A percentile compares a stretch with the other conserved stretches of the same genome.
phyloP scores from a whole-genome alignment of 1,140 invertebrate genomes.

The Polypedilum pembai region DNA sequence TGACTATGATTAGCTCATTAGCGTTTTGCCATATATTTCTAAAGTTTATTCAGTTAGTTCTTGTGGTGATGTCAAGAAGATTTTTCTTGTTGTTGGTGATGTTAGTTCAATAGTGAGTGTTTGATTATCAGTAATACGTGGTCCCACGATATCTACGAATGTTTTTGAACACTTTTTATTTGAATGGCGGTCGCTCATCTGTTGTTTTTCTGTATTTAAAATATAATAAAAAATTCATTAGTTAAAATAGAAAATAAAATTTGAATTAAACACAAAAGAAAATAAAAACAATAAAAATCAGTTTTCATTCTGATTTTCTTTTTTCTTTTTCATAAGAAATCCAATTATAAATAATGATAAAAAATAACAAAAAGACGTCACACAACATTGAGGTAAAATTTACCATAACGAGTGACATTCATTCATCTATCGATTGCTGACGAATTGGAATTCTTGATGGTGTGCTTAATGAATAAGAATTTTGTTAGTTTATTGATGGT shows the following conservation, averaged over 20 bases:
- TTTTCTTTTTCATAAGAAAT: background rate
- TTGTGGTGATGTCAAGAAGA: background rate
- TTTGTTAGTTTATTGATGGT: background rate
- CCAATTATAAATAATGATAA: background rate
- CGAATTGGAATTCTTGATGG: slow-evolving; percentile 22
- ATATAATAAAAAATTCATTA: background rate
- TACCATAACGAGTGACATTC: background rate
- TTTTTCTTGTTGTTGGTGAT: background rate
- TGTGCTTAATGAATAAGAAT: background rate
- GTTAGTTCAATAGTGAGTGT: background rate
- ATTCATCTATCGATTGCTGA: slow-evolving; percentile 2
- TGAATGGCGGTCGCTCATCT: background rate
- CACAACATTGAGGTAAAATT: background rate
- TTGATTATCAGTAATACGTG: background rate
- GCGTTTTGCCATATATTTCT: background rate
- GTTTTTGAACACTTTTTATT: background rate
- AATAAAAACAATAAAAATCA: background rate
- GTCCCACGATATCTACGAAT: background rate
- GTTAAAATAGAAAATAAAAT: background rate
- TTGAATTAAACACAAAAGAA: background rate
- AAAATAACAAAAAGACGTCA: slow-evolving; percentile 1
- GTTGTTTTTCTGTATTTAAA: background rate
- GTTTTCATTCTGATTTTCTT: background rate
- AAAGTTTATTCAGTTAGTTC: background rate
- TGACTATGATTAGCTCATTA: background rate